Evolutionary conservation across 1,140 invertebrate genomes (phyloP).

Genomic region (Rhyzopertha dominica): DNA sequence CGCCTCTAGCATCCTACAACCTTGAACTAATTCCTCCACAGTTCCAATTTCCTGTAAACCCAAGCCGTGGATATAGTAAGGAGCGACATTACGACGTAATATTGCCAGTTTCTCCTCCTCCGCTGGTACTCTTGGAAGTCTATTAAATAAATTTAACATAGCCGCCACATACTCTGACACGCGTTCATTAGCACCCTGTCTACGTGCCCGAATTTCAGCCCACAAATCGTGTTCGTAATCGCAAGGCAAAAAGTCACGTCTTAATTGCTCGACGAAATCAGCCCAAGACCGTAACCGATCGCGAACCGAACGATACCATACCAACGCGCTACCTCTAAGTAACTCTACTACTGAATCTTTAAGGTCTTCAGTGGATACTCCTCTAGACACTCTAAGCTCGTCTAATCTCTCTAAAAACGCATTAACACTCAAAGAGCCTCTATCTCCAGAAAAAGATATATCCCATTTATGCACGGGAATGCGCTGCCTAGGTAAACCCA

Average conservation of each 20-base stretch:
- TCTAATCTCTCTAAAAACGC: conserved; percentile 11
- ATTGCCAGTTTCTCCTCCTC: conserved; percentile 30
- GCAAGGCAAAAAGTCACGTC: conserved; percentile 24
- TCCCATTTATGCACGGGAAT: conserved; percentile 15
- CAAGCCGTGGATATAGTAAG: conserved; percentile 5
- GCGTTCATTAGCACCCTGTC: conserved; percentile 32
- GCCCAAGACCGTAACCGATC: conserved; percentile 17
- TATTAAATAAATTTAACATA: conserved; percentile 29
- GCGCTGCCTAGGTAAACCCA: too few relatives aligned
- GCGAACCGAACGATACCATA: conserved; percentile 1
- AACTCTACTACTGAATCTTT: background rate
- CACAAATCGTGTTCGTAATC: conserved; percentile 32
- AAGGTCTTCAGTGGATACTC: background rate
- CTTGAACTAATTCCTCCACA: background rate
- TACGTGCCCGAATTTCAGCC: conserved; percentile 27
- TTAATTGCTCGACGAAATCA: conserved; percentile 20
- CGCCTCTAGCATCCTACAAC: background rate
- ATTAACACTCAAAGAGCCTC: conserved; percentile 6
- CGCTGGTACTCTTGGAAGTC: conserved; percentile 22
- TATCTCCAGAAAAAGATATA: conserved; percentile 8
- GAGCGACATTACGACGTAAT: conserved; percentile 32
- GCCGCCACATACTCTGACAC: conserved; percentile 31
- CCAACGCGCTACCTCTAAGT: conserved; percentile 2
- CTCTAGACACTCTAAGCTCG: conserved; percentile 6
- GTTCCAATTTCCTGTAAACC: background rate